Percentiles rank a stretch among this genome's conserved stretches.
Evolutionary conservation across 1,140 invertebrate species (phyloP).

Genomic region (Leptopilina clavipes): DNA sequence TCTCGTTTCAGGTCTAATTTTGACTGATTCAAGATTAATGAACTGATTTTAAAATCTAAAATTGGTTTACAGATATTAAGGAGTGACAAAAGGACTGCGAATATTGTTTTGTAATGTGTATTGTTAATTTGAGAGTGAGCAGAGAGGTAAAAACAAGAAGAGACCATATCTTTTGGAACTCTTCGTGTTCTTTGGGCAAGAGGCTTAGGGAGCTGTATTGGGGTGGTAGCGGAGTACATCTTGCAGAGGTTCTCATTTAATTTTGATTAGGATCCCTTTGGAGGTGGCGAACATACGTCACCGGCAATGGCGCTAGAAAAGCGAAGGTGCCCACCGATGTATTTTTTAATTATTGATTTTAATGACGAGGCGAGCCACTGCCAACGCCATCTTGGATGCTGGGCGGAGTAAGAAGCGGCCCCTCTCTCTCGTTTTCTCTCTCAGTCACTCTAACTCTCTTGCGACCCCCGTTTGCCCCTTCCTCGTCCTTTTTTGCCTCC

Average conservation of each 20-base stretch:
- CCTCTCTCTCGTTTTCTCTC: conserved; percentile 54
- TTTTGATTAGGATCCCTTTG: conserved; percentile 35
- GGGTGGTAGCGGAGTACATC: conserved; percentile 47
- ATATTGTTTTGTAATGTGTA: no score
- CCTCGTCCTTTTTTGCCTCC: conserved; percentile 51
- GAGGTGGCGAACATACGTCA: conserved; percentile 61
- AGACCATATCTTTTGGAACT: no score
- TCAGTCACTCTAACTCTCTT: conserved; percentile 34
- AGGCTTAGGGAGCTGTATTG: conserved; percentile 26
- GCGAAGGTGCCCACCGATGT: conserved; percentile 73
- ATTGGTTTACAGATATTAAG: no score
- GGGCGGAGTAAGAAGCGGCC: conserved; percentile 73
- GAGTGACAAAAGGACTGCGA: no score
- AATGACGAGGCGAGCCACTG: conserved; percentile 73
- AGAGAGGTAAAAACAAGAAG: no score
- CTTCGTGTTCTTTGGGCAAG: not conserved
- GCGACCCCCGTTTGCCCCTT: conserved; percentile 22
- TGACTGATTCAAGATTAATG: no score
- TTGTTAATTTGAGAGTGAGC: no score
- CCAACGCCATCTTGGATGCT: conserved; percentile 76
- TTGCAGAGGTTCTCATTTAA: conserved; percentile 51
- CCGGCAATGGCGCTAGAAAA: conserved; percentile 69
- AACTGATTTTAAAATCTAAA: no score
- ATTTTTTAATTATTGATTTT: conserved; percentile 77
- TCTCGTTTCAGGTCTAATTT: no score